Percentiles rank a stretch among this genome's conserved stretches.
phyloP scores from a whole-genome alignment of 2,888 invertebrate genomes.

The Diarsia mendica region DNA sequence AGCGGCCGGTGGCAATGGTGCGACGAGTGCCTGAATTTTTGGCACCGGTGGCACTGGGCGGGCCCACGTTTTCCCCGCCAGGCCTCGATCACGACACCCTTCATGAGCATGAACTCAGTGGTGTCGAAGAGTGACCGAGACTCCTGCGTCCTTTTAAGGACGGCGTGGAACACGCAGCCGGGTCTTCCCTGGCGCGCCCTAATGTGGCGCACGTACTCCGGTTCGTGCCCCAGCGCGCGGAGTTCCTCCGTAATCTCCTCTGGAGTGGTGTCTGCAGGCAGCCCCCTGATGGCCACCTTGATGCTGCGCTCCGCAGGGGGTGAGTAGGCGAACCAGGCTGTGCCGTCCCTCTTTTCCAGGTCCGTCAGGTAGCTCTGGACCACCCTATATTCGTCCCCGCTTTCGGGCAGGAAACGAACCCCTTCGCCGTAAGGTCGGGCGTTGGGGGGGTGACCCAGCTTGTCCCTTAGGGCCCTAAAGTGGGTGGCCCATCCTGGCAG shows the following conservation, averaged over 20 bases:
- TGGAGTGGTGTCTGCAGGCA: background rate
- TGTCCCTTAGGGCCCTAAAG: background rate
- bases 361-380: background rate
- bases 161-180: slow-evolving; percentile 22
- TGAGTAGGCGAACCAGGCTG: background rate
- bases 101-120: background rate
- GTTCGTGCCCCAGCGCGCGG: background rate
- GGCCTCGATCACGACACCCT: too few species aligned
- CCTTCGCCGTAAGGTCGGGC: background rate
- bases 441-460: background rate
- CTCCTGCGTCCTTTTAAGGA: background rate
- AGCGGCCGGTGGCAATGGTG: slow-evolving; percentile 2
- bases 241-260: slow-evolving; percentile 16
- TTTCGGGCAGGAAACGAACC: background rate
- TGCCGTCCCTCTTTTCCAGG: background rate
- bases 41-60: slow-evolving; percentile 62
- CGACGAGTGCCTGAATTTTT: slow-evolving; percentile 50
- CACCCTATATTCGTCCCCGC: background rate
- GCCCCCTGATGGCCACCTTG: background rate
- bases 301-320: background rate
- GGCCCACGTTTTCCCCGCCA: slow-evolving; percentile 44
- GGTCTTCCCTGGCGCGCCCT: slow-evolving; percentile 4
- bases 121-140: background rate
- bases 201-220: slow-evolving; percentile 11
- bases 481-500: background rate